Evolutionary conservation across 1,140 invertebrate species (phyloP).

Genomic region (Ctenoplectra terminalis): DNA sequence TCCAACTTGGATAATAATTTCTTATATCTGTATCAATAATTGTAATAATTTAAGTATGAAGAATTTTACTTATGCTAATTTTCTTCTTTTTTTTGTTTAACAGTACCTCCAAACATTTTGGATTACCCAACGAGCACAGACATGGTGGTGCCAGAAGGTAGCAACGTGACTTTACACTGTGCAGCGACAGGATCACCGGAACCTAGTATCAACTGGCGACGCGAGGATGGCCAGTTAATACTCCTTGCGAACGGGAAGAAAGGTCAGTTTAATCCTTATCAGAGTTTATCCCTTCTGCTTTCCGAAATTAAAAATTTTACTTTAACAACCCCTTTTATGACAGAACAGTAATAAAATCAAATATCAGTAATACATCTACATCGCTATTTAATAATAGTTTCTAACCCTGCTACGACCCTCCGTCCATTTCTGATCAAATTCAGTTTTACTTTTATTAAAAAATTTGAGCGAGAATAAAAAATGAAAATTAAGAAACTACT

Average conservation of each 20-base stretch:
- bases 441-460: too few relatives aligned
- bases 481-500: too few relatives aligned
- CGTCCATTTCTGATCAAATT: too few relatives aligned
- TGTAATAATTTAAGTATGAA: neutral
- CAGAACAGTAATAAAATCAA: too few relatives aligned
- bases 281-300: neutral
- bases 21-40: too few relatives aligned
- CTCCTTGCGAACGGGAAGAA: slow-evolving; percentile 83
- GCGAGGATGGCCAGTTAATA: slow-evolving; percentile 90
- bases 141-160: slow-evolving; percentile 93
- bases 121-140: slow-evolving; percentile 93
- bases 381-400: too few relatives aligned
- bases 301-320: neutral
- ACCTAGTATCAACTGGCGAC: slow-evolving; percentile 91
- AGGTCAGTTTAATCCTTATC: slow-evolving; percentile 67
- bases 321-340: neutral
- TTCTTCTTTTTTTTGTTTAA: slow-evolving; percentile 63
- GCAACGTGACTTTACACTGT: slow-evolving; percentile 92
- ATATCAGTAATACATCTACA: too few relatives aligned
- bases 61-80: too few relatives aligned
- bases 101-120: slow-evolving; percentile 94
- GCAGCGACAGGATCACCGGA: slow-evolving; percentile 91
- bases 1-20: too few relatives aligned
- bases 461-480: too few relatives aligned
- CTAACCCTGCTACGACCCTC: too few relatives aligned